Base-by-base conservation (phyloP, 2,113 vertebrate genomes). In the Hypocryptadius cinnamomeus region DNA sequence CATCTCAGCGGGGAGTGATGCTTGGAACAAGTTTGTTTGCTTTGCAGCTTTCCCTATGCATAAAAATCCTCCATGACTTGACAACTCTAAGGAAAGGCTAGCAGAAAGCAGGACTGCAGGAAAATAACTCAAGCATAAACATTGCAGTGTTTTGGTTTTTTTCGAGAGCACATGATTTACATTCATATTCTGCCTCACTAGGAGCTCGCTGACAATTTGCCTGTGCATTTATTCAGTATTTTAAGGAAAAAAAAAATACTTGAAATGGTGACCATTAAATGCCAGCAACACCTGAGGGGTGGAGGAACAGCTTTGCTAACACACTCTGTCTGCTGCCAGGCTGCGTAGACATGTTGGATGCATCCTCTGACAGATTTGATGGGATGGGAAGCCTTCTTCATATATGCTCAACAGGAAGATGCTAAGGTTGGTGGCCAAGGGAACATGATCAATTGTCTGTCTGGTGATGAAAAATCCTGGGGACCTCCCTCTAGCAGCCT, bases 361-460 rank as follows among this genome's bases (percentile, higher is more conserved):
- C 25, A 24, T 57, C 23, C 69, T 61, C 69, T 89, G 80, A 76
- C 60, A 94, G 51, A 88, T 87, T 70, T 80, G 72, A 64, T 71
- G 37, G 69, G n/a, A 69, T 57, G 72, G 37, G 48, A 90, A 80
- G 35, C 39, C 81, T 85, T 85, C 81, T 64, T 92, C 57, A 28
- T 76, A 8, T 12, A 37, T 4, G 28, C 42, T 77, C 59, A 77
- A 65, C 21, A 73, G 68, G 37, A 87, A 70, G 59, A 80, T 10
- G 8, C 25, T 39, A 13, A 51, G 69, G 48, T 25, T 9, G 22
- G n/a, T 37, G 40, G n/a, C 15, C 18, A 16, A 51, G 39, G 40
- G 56, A 77, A 57, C 3, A 1, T 0, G 0, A 14, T 7, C 6
- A 8, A 51, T 4, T 0, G 35, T 66, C 31, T 5, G 2, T 2